These are phyloP conservation scores for Phytoseiulus persimilis DNA, from an alignment of 2,888 invertebrate genomes.

Conservation along the genomic window DNA sequence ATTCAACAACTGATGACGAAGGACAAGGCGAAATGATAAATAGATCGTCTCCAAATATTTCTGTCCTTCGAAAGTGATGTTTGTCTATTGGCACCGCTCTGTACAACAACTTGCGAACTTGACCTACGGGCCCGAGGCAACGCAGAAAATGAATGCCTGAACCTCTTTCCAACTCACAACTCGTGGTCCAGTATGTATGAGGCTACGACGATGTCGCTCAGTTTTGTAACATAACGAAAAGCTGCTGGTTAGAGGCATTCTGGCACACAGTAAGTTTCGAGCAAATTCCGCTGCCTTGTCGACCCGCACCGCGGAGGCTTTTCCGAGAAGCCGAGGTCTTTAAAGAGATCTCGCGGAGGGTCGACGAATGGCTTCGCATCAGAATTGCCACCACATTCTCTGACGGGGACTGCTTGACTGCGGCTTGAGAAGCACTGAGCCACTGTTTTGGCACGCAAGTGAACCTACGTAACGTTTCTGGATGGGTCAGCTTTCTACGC, in stretches of 20 bases:
- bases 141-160: background rate
- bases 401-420: background rate
- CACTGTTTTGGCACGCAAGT: background rate
- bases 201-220: background rate
- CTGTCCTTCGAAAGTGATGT: background rate
- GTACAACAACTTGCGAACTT: background rate
- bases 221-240: background rate
- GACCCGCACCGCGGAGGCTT: background rate
- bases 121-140: background rate
- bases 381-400: background rate
- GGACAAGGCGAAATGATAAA: background rate
- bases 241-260: background rate
- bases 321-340: background rate
- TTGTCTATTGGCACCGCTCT: background rate
- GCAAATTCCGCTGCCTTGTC: background rate
- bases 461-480: background rate
- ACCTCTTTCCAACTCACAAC: background rate
- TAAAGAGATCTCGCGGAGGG: background rate
- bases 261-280: background rate
- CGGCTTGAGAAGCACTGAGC: background rate
- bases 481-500: background rate
- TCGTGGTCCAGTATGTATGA: background rate
- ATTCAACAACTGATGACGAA: background rate
- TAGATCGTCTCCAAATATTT: background rate
- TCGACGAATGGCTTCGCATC: background rate